phyloP scores from a whole-genome alignment of 2,888 invertebrate genomes.

The Ceraclea dissimilis region DNA sequence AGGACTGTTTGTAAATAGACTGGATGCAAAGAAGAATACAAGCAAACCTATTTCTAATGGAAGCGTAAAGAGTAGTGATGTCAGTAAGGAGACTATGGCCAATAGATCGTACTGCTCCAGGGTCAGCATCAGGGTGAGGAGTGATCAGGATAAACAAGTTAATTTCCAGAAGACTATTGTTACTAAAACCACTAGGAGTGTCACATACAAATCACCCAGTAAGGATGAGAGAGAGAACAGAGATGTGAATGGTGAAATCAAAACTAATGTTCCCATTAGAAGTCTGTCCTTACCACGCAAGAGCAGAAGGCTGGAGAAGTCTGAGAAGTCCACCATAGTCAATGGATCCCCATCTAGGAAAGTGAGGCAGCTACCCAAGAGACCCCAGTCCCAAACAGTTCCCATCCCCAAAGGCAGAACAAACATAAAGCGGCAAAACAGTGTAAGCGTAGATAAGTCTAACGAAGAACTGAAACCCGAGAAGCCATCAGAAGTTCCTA shows the following conservation, averaged over 20 bases:
- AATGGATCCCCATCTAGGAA: conserved; percentile 47
- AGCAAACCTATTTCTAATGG: conserved; percentile 4
- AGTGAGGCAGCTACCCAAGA: conserved; percentile 34
- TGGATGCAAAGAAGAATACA: conserved; percentile 17
- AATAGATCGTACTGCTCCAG: conserved; percentile 7
- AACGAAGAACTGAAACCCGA: conserved; percentile 29
- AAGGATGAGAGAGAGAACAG: conserved; percentile 14
- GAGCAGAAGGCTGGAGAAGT: conserved; percentile 42
- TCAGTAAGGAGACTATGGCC: conserved; percentile 6
- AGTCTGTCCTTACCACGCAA: conserved; percentile 37
- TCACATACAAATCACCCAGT: conserved; percentile 3
- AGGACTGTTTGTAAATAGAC: conserved; percentile 19
- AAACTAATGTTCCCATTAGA: conserved; percentile 4
- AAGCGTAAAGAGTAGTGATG: conserved; percentile 2
- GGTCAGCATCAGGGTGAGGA: conserved; percentile 10
- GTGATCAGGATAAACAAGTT: conserved; percentile 6
- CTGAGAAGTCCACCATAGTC: conserved; percentile 41
- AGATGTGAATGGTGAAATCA: conserved; percentile 6
- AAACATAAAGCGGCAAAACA: conserved; percentile 10
- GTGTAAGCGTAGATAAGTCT: conserved; percentile 4
- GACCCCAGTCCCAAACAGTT: conserved; percentile 23
- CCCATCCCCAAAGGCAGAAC: conserved; percentile 30
- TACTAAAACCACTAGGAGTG: conserved; percentile 6
- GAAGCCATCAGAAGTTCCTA: conserved; percentile 34
- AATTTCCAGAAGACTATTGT: conserved; percentile 5